Evolutionary conservation across 2,113 vertebrate genomes (phyloP).

Genomic region (Semnornis frantzii): DNA sequence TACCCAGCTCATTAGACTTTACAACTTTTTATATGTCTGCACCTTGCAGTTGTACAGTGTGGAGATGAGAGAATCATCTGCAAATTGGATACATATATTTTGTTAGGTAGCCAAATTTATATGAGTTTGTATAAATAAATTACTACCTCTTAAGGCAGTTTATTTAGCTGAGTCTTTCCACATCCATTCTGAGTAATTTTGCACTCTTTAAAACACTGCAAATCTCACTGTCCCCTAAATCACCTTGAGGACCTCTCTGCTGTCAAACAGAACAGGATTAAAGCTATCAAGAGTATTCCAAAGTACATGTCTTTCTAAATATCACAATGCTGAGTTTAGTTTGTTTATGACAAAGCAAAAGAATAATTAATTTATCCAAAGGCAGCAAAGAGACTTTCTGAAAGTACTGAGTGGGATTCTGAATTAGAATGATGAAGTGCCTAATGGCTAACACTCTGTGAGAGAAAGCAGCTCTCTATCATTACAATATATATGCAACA

Average conservation of each 20-base stretch:
- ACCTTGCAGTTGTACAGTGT: neutral
- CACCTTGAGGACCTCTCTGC: slow-evolving; percentile 1
- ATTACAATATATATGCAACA: slow-evolving; percentile 8
- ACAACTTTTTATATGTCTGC: neutral
- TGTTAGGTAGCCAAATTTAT: slow-evolving; percentile 11
- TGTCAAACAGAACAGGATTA: slow-evolving; percentile 21
- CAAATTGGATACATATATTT: neutral
- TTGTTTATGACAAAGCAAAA: slow-evolving; percentile 5
- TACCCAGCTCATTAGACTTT: neutral
- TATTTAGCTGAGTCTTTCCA: neutral
- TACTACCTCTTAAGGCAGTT: neutral
- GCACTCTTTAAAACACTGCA: neutral
- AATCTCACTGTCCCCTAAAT: slow-evolving; percentile 28
- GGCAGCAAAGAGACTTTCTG: neutral
- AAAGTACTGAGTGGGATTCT: neutral
- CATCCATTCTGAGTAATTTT: neutral
- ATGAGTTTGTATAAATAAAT: neutral
- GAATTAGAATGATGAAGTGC: neutral
- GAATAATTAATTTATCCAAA: slow-evolving; percentile 33
- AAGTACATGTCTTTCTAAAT: slow-evolving; percentile 1
- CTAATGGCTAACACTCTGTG: neutral
- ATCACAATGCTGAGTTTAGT: neutral
- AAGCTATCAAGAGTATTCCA: neutral
- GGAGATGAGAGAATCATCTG: neutral
- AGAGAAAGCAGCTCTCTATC: slow-evolving; percentile 12